Conservation (phyloP, 2,888 invertebrate species). For the Eumerus sabulonum region DNA sequence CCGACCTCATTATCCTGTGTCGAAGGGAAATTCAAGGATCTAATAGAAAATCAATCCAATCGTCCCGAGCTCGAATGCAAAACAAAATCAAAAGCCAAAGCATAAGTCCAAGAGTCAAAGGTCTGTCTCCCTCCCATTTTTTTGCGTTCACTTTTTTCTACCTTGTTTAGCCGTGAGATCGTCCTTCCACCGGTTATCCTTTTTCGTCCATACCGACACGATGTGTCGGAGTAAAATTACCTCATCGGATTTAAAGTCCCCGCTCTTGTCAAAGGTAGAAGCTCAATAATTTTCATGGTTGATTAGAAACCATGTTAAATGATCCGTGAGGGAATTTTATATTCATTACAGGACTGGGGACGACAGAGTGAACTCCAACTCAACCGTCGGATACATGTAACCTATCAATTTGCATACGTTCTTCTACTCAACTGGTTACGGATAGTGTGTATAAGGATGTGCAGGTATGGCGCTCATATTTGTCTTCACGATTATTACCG, state of each 20-base stretch:
- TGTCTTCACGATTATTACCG: no score
- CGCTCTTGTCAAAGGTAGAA: conserved; percentile 53
- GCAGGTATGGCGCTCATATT: no score
- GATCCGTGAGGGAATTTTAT: conserved; percentile 53
- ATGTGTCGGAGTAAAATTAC: conserved; percentile 19
- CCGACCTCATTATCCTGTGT: conserved; percentile 35
- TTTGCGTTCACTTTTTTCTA: not conserved
- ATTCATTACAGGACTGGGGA: conserved; percentile 45
- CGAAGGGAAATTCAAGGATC: conserved; percentile 39
- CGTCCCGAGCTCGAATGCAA: not conserved
- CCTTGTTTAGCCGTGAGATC: not conserved
- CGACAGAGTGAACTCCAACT: conserved; percentile 7
- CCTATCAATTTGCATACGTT: conserved; percentile 50
- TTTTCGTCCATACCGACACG: not conserved
- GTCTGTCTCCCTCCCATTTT: not conserved
- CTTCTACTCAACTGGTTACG: no score
- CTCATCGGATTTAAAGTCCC: conserved; percentile 8
- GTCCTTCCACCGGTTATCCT: no score
- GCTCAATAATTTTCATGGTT: conserved; percentile 61
- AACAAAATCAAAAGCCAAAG: not conserved
- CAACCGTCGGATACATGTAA: not conserved
- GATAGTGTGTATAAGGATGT: no score
- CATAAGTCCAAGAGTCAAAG: conserved; percentile 26
- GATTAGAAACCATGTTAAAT: conserved; percentile 63
- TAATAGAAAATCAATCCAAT: conserved; percentile 54